These are phyloP conservation scores for Aphis gossypii DNA, from an alignment of 1,140 invertebrate genomes.

Conservation along the genomic window DNA sequence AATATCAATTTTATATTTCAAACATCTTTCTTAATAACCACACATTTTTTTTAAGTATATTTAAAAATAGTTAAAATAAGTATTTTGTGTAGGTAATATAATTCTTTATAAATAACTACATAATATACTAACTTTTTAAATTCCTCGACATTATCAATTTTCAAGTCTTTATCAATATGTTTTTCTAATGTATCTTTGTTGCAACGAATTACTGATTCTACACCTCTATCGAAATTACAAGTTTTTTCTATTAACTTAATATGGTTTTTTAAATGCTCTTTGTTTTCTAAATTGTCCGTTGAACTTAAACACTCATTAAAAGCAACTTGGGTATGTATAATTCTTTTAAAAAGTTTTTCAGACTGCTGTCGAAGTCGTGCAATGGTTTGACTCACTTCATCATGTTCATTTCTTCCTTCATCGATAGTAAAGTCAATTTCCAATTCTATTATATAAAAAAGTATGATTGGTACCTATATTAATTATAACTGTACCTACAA, in stretches of 20 bases:
- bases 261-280: not conserved
- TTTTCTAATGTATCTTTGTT: slow-evolving; percentile 12
- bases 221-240: slow-evolving; percentile 44
- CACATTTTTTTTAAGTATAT: not conserved
- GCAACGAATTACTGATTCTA: slow-evolving; percentile 35
- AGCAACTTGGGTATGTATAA: not conserved
- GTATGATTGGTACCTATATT: not conserved
- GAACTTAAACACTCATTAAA: slow-evolving; percentile 43
- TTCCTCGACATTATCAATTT: slow-evolving; percentile 1
- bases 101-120: not conserved
- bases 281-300: not conserved
- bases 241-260: slow-evolving; percentile 6
- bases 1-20: no score
- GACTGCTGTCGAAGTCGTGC: not conserved
- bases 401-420: not conserved
- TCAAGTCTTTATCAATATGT: not conserved
- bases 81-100: no score
- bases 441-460: not conserved
- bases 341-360: slow-evolving; percentile 22
- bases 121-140: slow-evolving; percentile 32
- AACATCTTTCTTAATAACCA: not conserved
- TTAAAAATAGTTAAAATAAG: not conserved
- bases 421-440: slow-evolving; percentile 18
- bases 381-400: slow-evolving; percentile 5
- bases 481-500: not conserved